These are phyloP conservation scores for Epirrhoe alternata DNA, from an alignment of 2,888 invertebrate genomes.

Conservation along the genomic window DNA sequence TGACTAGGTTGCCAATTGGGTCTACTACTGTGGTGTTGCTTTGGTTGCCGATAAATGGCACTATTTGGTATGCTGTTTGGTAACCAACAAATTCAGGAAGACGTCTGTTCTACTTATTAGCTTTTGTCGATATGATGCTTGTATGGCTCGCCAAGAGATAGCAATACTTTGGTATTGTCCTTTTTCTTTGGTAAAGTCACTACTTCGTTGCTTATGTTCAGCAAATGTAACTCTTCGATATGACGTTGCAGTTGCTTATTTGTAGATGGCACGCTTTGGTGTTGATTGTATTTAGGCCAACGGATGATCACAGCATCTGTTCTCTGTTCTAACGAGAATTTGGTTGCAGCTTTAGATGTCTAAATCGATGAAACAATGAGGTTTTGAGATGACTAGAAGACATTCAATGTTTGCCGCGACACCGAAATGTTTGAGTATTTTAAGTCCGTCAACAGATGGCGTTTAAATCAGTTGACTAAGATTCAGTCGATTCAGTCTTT, in stretches of 20 bases:
- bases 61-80: not conserved
- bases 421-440: not conserved
- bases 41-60: slow-evolving; percentile 3
- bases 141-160: not conserved
- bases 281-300: too few species aligned
- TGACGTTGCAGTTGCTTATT: too few species aligned
- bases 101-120: too few species aligned
- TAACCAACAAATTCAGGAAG: too few species aligned
- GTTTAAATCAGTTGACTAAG: not conserved
- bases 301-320: too few species aligned
- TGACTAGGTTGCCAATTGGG: too few species aligned
- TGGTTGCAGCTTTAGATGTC: not conserved
- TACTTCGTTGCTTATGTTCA: too few species aligned
- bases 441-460: not conserved
- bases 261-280: not conserved
- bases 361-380: not conserved
- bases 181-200: too few species aligned
- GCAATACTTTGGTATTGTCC: not conserved
- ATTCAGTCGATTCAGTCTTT: not conserved
- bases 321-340: too few species aligned
- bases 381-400: not conserved
- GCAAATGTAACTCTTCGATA: too few species aligned
- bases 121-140: too few species aligned
- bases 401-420: not conserved
- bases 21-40: too few species aligned